Evolutionary conservation across 1,140 invertebrate genomes (phyloP).

Genomic region (Nasonia longicornis): DNA sequence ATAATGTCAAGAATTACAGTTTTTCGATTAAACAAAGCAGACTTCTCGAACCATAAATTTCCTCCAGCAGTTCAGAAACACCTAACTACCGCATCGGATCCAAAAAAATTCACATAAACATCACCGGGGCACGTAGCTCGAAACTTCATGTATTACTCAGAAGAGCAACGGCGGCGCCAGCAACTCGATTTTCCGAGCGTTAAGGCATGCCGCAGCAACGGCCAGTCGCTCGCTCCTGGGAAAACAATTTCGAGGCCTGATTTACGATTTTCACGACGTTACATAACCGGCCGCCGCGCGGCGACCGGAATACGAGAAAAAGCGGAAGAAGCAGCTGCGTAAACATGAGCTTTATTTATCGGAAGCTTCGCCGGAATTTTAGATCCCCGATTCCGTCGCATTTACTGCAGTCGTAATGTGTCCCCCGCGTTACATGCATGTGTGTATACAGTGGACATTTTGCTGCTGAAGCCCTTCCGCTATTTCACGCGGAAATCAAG

Average conservation of each 20-base stretch:
- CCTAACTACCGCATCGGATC: neutral
- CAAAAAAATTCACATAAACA: neutral
- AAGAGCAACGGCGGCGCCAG: neutral
- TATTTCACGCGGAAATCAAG: conserved; percentile 44
- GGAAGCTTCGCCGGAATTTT: conserved; percentile 48
- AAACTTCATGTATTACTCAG: conserved; percentile 1
- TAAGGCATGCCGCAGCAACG: neutral
- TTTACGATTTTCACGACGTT: conserved; percentile 57
- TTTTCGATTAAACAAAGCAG: too few relatives aligned
- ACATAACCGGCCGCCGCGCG: conserved; percentile 31
- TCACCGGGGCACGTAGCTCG: neutral
- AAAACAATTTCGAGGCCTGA: conserved; percentile 59
- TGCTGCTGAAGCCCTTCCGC: neutral
- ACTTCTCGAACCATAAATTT: too few relatives aligned
- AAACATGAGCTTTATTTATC: conserved; percentile 50
- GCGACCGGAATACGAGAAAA: conserved; percentile 13
- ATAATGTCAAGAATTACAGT: too few relatives aligned
- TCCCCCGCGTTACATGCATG: neutral
- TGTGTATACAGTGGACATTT: neutral
- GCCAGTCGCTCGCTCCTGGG: conserved; percentile 1
- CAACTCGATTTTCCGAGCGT: neutral
- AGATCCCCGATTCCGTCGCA: conserved; percentile 47
- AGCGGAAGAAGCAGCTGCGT: conserved; percentile 38
- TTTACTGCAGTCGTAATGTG: neutral
- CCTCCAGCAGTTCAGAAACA: too few relatives aligned